phyloP scores from a whole-genome alignment of 2,888 invertebrate species.

The Drosophila emarginata region DNA sequence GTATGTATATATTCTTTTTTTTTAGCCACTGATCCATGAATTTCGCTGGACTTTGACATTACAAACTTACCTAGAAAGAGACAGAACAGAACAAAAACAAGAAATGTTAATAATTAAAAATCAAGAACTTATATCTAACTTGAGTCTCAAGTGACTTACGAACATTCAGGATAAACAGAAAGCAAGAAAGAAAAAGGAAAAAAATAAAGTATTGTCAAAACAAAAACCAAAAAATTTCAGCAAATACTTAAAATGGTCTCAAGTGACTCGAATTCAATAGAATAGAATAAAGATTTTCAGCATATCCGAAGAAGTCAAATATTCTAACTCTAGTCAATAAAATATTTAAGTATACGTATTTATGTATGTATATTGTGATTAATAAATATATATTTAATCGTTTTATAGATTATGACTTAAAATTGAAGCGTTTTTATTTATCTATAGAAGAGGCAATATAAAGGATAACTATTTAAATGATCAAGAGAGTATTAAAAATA shows the following conservation, averaged over 20 bases:
- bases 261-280: slow-evolving; percentile 44
- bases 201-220: too few species aligned
- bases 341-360: too few species aligned
- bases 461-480: too few species aligned
- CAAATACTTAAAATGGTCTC: slow-evolving; percentile 74
- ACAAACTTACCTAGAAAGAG: slow-evolving; percentile 42
- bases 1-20: slow-evolving; percentile 10
- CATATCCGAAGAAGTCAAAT: background rate
- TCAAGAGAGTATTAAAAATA: too few species aligned
- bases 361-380: too few species aligned
- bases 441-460: too few species aligned
- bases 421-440: too few species aligned
- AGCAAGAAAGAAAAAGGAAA: slow-evolving; percentile 11
- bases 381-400: too few species aligned
- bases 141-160: background rate
- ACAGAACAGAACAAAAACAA: slow-evolving; percentile 15
- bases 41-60: slow-evolving; percentile 18
- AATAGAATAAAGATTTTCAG: slow-evolving; percentile 20
- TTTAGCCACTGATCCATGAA: slow-evolving; percentile 49
- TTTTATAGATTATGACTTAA: too few species aligned
- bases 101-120: background rate
- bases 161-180: background rate
- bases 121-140: background rate
- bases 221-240: slow-evolving; percentile 51
- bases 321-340: background rate